A percentile compares a stretch with the other conserved stretches of the same genome.
phyloP scores from a whole-genome alignment of 2,797 vertebrate genomes.

The Miichthys miiuy region DNA sequence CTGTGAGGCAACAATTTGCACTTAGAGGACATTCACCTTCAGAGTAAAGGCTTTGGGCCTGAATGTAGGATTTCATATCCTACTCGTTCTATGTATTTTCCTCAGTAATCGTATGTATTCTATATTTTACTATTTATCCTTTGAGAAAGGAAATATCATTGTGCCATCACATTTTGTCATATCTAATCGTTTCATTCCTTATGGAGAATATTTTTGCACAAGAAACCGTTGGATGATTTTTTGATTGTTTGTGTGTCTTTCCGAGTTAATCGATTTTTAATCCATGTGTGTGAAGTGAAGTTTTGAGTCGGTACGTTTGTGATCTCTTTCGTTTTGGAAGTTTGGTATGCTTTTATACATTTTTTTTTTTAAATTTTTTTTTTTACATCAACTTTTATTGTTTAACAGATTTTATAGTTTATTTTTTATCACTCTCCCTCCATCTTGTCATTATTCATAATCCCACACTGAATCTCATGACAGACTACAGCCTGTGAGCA shows the following conservation, averaged over 20 bases:
- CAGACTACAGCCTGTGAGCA: conserved; percentile 20
- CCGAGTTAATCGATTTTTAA: conserved; percentile 50
- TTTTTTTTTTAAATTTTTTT: conserved; percentile 41
- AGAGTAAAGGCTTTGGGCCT: conserved; percentile 41
- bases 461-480: conserved; percentile 25
- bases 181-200: conserved; percentile 69
- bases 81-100: conserved; percentile 40
- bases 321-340: conserved; percentile 25
- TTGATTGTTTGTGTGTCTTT: conserved; percentile 52
- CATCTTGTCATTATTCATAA: background rate
- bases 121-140: conserved; percentile 60
- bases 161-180: conserved; percentile 74
- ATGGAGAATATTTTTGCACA: conserved; percentile 78
- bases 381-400: conserved; percentile 46
- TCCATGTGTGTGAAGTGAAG: conserved; percentile 32
- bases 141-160: conserved; percentile 54
- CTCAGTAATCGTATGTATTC: conserved; percentile 42
- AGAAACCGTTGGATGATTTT: conserved; percentile 47
- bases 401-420: conserved; percentile 50
- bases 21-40: conserved; percentile 62
- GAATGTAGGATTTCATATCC: conserved; percentile 67
- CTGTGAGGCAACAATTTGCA: conserved; percentile 73
- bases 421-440: conserved; percentile 11
- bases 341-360: conserved; percentile 47
- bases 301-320: conserved; percentile 36